These are phyloP conservation scores for Acromyrmex echinatior DNA, from an alignment of 1,140 invertebrate species.

Conservation along the genomic window DNA sequence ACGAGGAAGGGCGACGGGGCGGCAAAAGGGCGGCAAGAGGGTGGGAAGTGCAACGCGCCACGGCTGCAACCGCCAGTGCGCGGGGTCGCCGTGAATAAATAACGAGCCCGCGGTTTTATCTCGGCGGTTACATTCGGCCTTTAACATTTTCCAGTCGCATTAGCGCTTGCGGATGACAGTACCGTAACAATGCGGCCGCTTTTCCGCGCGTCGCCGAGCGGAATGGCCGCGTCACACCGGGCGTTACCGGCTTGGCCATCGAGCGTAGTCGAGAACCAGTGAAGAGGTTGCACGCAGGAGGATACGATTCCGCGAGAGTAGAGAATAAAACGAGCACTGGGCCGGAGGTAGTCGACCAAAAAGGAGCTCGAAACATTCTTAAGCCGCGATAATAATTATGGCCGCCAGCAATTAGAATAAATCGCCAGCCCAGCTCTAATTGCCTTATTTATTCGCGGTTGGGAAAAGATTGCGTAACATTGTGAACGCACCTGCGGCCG, in stretches of 20 bases:
- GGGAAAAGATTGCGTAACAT: conserved; percentile 15
- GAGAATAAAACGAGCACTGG: conserved; percentile 33
- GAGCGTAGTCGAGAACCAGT: conserved; percentile 34
- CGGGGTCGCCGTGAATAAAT: conserved; percentile 67
- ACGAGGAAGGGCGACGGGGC: neutral
- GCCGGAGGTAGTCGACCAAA: conserved; percentile 57
- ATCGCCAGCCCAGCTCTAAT: conserved; percentile 78
- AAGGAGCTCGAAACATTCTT: conserved; percentile 74
- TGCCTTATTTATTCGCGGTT: conserved; percentile 79
- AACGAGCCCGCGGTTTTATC: conserved; percentile 73
- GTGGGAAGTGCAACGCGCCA: neutral
- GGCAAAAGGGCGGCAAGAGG: neutral
- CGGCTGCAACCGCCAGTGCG: conserved; percentile 55
- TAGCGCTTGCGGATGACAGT: conserved; percentile 79
- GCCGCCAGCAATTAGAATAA: conserved; percentile 80
- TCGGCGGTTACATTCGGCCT: conserved; percentile 67
- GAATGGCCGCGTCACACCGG: conserved; percentile 69
- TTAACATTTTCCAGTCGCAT: conserved; percentile 75
- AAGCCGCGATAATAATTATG: conserved; percentile 82
- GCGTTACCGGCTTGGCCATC: conserved; percentile 54
- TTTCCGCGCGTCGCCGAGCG: conserved; percentile 77
- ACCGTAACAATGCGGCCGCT: conserved; percentile 80
- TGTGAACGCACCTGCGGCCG: conserved; percentile 32
- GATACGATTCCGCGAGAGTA: conserved; percentile 27
- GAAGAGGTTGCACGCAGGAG: conserved; percentile 20